Evolutionary conservation across 2,797 vertebrate species (phyloP).

Genomic region (Cryptoprocta ferox): DNA sequence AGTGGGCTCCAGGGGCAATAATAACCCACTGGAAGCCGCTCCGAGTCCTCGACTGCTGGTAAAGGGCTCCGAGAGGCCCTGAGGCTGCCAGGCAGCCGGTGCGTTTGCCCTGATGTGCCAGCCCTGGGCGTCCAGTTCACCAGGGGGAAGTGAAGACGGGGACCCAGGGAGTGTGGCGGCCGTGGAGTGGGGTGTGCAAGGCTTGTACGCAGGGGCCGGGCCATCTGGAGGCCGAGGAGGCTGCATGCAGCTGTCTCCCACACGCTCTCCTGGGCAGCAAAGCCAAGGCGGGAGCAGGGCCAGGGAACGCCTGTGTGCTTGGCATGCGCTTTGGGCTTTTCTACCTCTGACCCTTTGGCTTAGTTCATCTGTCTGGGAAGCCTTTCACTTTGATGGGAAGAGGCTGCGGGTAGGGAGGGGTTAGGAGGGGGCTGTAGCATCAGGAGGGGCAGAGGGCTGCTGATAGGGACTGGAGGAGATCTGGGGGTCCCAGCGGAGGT

Average conservation of each 20-base stretch:
- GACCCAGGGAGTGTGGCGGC: not conserved
- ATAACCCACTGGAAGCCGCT: not conserved
- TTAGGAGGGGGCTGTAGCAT: not conserved
- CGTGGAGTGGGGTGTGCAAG: fast-evolving
- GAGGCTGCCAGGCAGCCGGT: not conserved
- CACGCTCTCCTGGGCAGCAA: fast-evolving
- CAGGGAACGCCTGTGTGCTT: not conserved
- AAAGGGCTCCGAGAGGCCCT: not conserved
- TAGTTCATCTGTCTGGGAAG: conserved; percentile 4
- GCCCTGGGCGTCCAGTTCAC: not conserved
- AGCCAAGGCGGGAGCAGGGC: not conserved
- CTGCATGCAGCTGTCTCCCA: not conserved
- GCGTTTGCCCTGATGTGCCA: no score
- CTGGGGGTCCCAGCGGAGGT: not conserved
- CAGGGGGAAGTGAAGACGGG: no score
- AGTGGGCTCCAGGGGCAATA: fast-evolving
- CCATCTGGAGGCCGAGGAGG: not conserved
- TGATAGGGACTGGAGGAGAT: not conserved
- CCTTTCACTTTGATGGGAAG: not conserved
- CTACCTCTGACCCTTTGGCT: not conserved
- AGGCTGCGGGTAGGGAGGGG: not conserved
- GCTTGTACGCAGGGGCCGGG: not conserved
- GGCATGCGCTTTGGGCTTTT: not conserved
- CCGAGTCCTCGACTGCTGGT: not conserved
- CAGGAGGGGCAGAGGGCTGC: not conserved